Percentiles rank a stretch among this genome's conserved stretches.
These are phyloP conservation scores for Congeria kusceri DNA, from an alignment of 2,888 invertebrate species.

Conservation along the genomic window DNA sequence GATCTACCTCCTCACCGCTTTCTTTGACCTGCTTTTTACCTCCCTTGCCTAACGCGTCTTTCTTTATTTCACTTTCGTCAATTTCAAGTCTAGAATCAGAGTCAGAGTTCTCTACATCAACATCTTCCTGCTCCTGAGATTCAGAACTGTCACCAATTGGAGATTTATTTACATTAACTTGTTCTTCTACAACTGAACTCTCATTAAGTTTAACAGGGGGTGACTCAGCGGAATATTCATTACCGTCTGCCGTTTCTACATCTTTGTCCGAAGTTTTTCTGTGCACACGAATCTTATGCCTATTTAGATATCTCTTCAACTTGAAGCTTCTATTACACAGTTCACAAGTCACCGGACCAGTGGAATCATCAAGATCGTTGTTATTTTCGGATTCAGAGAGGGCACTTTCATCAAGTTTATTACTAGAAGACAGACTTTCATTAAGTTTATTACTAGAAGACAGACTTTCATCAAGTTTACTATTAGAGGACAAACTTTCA, in stretches of 20 bases:
- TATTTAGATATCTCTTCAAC: slow-evolving; percentile 25
- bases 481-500: too few relatives aligned
- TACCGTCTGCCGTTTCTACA: background rate
- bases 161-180: background rate
- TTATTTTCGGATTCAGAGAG: background rate
- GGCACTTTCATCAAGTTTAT: too few relatives aligned
- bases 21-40: too few relatives aligned
- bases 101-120: background rate
- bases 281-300: slow-evolving; percentile 36
- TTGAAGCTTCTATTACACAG: slow-evolving; percentile 25
- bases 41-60: background rate
- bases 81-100: background rate
- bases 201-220: background rate
- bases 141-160: background rate
- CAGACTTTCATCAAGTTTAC: too few relatives aligned
- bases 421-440: too few relatives aligned
- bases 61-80: slow-evolving; percentile 5
- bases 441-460: too few relatives aligned
- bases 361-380: background rate
- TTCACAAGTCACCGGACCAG: slow-evolving; percentile 17
- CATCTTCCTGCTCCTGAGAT: background rate
- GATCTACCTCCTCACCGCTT: too few relatives aligned
- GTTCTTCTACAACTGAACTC: background rate
- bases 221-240: background rate
- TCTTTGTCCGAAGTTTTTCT: background rate